A percentile compares a stretch with the other conserved stretches of the same genome.
Evolutionary conservation across 2,113 vertebrate genomes (phyloP).

Genomic region (Butastur rufipennis): DNA sequence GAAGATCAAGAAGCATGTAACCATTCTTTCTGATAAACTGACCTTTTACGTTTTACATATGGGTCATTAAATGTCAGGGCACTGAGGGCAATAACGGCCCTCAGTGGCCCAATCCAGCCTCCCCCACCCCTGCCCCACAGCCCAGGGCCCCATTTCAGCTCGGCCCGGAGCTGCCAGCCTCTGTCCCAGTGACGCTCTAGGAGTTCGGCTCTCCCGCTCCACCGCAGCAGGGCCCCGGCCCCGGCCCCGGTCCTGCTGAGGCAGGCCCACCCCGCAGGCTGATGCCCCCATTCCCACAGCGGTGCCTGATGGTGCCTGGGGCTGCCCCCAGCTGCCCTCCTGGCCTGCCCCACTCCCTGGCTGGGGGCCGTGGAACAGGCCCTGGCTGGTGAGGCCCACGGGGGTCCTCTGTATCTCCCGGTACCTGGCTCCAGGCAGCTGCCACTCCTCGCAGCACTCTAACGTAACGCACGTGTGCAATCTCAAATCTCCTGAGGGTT

Average conservation of each 20-base stretch:
- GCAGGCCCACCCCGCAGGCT: not conserved
- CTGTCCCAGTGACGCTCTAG: not conserved
- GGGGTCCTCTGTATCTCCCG: not conserved
- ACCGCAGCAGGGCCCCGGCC: not conserved
- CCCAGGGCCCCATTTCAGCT: not conserved
- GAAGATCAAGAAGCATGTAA: not conserved
- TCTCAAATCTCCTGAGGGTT: not conserved
- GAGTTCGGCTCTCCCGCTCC: not conserved
- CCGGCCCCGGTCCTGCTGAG: not conserved
- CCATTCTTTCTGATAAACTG: not conserved
- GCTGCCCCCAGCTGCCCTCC: not conserved
- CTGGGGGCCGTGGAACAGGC: fast-evolving
- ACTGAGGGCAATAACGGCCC: not conserved
- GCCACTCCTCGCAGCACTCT: fast-evolving
- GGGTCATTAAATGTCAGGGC: not conserved
- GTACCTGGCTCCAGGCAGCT: not conserved
- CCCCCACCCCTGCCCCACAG: not conserved
- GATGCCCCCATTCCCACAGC: fast-evolving
- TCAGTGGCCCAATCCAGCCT: not conserved
- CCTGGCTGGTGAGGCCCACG: not conserved
- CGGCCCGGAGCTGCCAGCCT: not conserved
- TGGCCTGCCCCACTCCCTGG: not conserved
- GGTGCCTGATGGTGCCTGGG: not conserved
- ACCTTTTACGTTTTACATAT: not conserved
- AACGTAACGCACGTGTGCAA: fast-evolving